Evolutionary conservation across 2,888 invertebrate genomes (phyloP), one percentile per base, ranked within the genome.

Genomic region (Nomada hirtipes): DNA sequence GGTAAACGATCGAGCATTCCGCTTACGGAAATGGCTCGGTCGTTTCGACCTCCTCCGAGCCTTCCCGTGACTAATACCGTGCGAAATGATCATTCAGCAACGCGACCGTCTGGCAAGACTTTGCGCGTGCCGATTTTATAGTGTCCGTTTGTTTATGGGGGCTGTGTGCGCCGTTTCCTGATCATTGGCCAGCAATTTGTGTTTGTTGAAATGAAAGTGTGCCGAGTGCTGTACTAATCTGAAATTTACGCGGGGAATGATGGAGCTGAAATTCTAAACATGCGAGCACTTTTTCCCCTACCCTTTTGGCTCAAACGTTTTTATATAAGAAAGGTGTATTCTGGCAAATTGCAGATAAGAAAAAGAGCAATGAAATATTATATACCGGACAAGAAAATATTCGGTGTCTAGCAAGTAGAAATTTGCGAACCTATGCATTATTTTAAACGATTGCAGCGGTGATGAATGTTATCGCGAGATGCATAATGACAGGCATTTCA

Each of bases 21-120:
- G 78, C 57, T 82, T 83, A 78, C 78, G 83, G 83, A 74, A 65
- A 78, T 52, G 47, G 53, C 23, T 9, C n/a, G 36, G n/a, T 36
- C 50, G 50, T 36, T 47, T 10, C 20, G 68, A 47, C 11, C 2
- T 15, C 15, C 47, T 20, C 29, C 50, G 47, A 2, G 50, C 10
- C 15, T 18, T 65, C 13, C 18, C 59, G 26, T 36, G 61, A 60
- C 69, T 81, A 76, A 83, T 67, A 69, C n/a, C 76, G 63, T 50
- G 63, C 9, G 64, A 69, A 81, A 61, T 15, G 47, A 55, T 81
- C 60, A 18, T 44, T 42, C n/a, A 15, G 20, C n/a, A 13, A 26
- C n/a, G 20, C 10, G 3, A 26, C 29, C 50, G 13, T 15, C 42
- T 36, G 4, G n/a, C 47, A 0, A 44, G n/a, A 4, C 42, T 7